phyloP scores from a whole-genome alignment of 2,888 invertebrate species.

The Sesia bembeciformis region DNA sequence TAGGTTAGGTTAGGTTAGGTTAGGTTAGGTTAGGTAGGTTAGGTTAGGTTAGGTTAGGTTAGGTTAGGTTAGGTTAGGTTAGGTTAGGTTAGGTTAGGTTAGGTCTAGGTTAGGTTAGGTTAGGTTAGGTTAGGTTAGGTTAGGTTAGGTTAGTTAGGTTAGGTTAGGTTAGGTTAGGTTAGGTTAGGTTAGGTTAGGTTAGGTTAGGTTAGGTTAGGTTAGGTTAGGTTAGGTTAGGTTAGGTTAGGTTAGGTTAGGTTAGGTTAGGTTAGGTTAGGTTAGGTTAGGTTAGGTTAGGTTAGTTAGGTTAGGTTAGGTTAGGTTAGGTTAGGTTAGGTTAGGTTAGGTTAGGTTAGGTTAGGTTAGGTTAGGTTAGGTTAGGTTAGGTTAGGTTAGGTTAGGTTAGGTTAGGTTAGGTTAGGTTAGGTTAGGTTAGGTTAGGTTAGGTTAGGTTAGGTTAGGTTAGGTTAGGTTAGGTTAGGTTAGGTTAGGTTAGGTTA shows the following conservation, averaged over 20 bases:
- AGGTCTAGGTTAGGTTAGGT: conserved; percentile 10
- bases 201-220: conserved; percentile 8
- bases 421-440: background rate
- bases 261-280: background rate
- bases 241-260: background rate
- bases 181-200: conserved; percentile 1
- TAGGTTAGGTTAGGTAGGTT: conserved; percentile 2
- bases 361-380: background rate
- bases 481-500: conserved; percentile 5
- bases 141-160: conserved; percentile 7
- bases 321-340: background rate
- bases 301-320: background rate
- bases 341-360: background rate
- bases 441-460: background rate
- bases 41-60: conserved; percentile 2
- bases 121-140: conserved; percentile 11
- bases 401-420: background rate
- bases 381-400: background rate
- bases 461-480: background rate
- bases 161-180: background rate
- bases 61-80: conserved; percentile 10
- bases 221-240: background rate
- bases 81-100: conserved; percentile 9
- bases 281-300: background rate
- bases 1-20: conserved; percentile 10